Conservation (phyloP, 2,797 vertebrate genomes). For the Coccyzus lansbergi region DNA sequence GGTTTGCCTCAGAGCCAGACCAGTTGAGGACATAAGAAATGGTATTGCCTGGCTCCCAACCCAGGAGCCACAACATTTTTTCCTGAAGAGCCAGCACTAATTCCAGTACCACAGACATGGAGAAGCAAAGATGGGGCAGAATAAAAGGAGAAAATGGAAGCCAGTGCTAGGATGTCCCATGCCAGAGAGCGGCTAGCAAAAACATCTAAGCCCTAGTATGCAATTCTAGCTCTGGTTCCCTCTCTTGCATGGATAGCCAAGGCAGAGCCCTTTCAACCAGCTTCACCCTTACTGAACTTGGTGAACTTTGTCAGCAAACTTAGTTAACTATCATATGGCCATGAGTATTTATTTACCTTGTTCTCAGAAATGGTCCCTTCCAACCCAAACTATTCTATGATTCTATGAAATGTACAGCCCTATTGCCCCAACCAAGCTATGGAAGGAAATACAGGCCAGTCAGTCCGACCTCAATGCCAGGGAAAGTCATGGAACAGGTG, state of each 20-base stretch:
- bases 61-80: constrained; percentile 41
- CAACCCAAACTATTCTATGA: no score
- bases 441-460: no score
- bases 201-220: not conserved
- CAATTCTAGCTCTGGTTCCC: not conserved
- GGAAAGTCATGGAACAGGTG: no score
- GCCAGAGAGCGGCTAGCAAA: not conserved
- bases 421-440: fast-evolving
- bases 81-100: constrained; percentile 32
- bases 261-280: not conserved
- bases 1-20: constrained; percentile 47
- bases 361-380: not conserved
- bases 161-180: not conserved
- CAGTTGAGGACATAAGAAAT: constrained; percentile 24
- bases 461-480: no score
- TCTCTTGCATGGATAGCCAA: not conserved
- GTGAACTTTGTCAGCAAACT: not conserved
- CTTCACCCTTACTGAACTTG: not conserved
- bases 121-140: not conserved
- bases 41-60: constrained; percentile 10
- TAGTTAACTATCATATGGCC: not conserved
- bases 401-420: not conserved
- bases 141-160: not conserved
- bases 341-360: not conserved
- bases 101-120: not conserved